phyloP scores from a whole-genome alignment of 2,888 invertebrate species.

The Isotomurus palustris region DNA sequence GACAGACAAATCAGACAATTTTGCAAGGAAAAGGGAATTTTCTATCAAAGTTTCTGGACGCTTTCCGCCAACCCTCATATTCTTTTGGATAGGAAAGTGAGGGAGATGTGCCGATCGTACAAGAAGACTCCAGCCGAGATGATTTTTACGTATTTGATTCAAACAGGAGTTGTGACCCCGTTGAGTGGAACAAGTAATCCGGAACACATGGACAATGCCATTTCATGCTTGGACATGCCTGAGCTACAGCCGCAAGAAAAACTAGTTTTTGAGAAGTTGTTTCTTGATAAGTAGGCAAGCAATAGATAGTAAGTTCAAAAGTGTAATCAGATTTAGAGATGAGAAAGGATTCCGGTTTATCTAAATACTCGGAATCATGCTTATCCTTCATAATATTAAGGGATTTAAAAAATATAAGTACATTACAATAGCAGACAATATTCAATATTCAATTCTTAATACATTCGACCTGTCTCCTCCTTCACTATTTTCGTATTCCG shows the following conservation, averaged over 20 bases:
- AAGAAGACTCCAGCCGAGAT: constrained; percentile 18
- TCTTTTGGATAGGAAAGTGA: constrained; percentile 12
- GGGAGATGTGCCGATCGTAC: constrained; percentile 12
- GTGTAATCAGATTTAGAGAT: too few relatives aligned
- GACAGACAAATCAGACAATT: constrained; percentile 24
- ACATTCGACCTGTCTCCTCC: too few relatives aligned
- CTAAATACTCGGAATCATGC: too few relatives aligned
- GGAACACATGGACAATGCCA: constrained; percentile 34
- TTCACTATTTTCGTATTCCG: too few relatives aligned
- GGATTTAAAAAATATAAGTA: too few relatives aligned
- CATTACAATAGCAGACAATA: too few relatives aligned
- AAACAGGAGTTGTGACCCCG: constrained; percentile 30
- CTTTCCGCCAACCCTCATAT: constrained; percentile 33
- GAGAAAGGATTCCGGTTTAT: too few relatives aligned
- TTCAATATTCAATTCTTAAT: too few relatives aligned
- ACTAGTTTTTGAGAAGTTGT: constrained; percentile 23
- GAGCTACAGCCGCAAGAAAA: constrained; percentile 17
- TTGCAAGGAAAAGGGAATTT: constrained; percentile 35
- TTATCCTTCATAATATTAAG: too few relatives aligned
- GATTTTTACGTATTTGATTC: constrained; percentile 33
- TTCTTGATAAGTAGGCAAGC: too few relatives aligned
- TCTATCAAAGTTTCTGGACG: constrained; percentile 36
- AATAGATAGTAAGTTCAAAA: too few relatives aligned
- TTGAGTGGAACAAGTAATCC: constrained; percentile 31
- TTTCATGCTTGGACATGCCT: constrained; percentile 19